A percentile compares a stretch with the other conserved stretches of the same genome.
Conservation (phyloP, 2,888 invertebrate species). For the Cotesia congregata region DNA sequence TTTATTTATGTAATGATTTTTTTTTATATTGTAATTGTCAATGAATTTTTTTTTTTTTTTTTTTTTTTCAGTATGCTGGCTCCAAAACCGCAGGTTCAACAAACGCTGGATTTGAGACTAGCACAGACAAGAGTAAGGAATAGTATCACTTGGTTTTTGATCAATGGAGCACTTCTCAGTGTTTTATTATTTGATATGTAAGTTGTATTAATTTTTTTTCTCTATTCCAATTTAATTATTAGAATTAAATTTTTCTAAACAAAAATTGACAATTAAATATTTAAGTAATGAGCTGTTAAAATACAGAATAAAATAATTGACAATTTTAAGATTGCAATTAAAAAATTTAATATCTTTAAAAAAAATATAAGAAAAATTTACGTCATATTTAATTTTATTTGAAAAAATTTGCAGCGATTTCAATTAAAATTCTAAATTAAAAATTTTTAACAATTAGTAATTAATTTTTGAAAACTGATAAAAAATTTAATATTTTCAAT, state of each 20-base stretch:
- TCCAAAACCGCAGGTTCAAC: slow-evolving; percentile 72
- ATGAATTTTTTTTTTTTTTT: background rate
- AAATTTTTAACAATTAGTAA: too few relatives aligned
- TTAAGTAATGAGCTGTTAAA: too few relatives aligned
- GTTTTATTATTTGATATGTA: slow-evolving; percentile 77
- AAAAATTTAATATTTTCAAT: background rate
- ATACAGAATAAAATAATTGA: too few relatives aligned
- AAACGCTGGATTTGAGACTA: slow-evolving; percentile 73
- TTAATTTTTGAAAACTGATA: background rate
- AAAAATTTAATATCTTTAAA: too few relatives aligned
- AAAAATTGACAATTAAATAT: too few relatives aligned
- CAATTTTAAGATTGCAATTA: too few relatives aligned
- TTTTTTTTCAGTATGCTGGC: slow-evolving; percentile 58
- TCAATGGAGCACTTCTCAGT: slow-evolving; percentile 74
- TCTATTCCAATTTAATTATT: slow-evolving; percentile 10
- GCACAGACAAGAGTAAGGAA: slow-evolving; percentile 71
- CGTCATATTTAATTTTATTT: too few relatives aligned
- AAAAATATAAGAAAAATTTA: too few relatives aligned
- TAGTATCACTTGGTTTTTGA: slow-evolving; percentile 74
- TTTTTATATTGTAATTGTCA: background rate
- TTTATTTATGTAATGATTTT: slow-evolving; percentile 5
- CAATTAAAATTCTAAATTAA: too few relatives aligned
- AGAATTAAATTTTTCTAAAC: background rate
- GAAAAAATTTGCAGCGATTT: too few relatives aligned
- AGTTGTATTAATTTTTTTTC: slow-evolving; percentile 55